Percentiles rank a stretch among this genome's conserved stretches.
Evolutionary conservation across 2,113 vertebrate species (phyloP).

Genomic region (Apteryx mantelli): DNA sequence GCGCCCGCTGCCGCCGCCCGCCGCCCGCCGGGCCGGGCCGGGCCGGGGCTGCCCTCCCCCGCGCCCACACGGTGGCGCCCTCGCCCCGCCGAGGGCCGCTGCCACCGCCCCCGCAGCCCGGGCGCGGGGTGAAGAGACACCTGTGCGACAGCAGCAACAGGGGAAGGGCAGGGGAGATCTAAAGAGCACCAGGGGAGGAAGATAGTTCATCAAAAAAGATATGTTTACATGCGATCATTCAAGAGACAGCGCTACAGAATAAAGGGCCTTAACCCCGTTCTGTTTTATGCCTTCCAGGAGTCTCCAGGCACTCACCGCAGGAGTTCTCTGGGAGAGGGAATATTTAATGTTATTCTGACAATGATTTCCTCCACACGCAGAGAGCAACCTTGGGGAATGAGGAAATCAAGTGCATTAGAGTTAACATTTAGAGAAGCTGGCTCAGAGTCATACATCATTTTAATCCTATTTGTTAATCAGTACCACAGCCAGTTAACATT

Average conservation of each 20-base stretch:
- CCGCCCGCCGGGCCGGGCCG: no score
- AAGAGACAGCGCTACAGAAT: no score
- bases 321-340: not conserved
- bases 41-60: no score
- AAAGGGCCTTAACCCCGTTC: no score
- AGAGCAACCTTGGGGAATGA: not conserved
- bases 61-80: no score
- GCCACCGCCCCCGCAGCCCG: no score
- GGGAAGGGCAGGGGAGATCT: no score
- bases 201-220: not conserved
- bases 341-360: accelerated
- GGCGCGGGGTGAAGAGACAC: no score
- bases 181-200: not conserved
- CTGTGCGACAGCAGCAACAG: no score
- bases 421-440: not conserved
- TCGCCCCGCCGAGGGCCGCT: no score
- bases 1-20: no score
- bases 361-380: accelerated
- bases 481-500: not conserved
- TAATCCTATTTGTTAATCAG: not conserved
- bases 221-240: not conserved
- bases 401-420: not conserved
- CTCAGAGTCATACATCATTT: not conserved
- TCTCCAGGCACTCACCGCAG: accelerated
- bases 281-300: accelerated